These are phyloP conservation scores for Apogon talboti DNA, from an alignment of 2,797 vertebrate species.

Conservation along the genomic window DNA sequence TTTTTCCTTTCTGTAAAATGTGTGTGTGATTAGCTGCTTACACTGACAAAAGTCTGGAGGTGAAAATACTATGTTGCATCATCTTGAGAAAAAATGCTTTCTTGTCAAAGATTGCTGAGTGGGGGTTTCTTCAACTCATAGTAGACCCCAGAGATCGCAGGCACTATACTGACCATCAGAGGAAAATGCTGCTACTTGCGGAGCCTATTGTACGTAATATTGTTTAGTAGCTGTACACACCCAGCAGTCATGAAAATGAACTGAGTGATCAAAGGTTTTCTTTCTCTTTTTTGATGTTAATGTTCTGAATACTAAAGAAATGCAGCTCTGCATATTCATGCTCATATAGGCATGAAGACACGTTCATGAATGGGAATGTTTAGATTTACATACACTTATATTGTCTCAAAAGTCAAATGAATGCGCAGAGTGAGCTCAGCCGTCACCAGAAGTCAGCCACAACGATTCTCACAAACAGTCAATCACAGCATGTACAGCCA, in stretches of 20 bases:
- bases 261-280: neutral
- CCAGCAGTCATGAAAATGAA: neutral
- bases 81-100: conserved; percentile 16
- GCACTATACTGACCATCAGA: conserved; percentile 1
- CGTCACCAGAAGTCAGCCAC: conserved; percentile 13
- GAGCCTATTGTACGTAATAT: neutral
- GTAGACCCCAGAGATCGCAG: neutral
- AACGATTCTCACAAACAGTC: neutral
- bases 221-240: neutral
- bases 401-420: conserved; percentile 7
- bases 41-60: conserved; percentile 13
- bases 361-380: conserved; percentile 26
- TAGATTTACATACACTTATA: conserved; percentile 27
- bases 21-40: conserved; percentile 16
- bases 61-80: conserved; percentile 6
- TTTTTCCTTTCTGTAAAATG: conserved; percentile 9
- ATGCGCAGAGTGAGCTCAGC: conserved; percentile 16
- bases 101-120: conserved; percentile 11
- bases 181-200: neutral
- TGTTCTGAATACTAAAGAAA: neutral
- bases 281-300: neutral
- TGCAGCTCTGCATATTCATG: neutral
- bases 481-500: neutral
- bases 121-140: neutral
- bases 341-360: conserved; percentile 16